phyloP scores from a whole-genome alignment of 2,113 vertebrate species.

The Columba livia region DNA sequence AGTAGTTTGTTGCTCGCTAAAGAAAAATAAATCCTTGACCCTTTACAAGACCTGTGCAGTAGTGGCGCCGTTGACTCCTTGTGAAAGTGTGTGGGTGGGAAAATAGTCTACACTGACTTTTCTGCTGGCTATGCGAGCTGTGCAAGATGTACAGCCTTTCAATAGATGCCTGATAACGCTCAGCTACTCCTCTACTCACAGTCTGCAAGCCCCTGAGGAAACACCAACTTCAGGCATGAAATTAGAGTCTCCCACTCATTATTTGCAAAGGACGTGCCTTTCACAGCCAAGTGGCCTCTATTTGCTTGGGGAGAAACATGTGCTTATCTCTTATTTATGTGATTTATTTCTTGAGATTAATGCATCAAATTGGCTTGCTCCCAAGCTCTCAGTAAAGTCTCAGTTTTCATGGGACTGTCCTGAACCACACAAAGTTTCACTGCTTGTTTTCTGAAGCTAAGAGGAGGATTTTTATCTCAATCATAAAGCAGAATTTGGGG shows the following conservation, averaged over 20 bases:
- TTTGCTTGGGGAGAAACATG: conserved; percentile 9
- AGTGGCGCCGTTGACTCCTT: conserved; percentile 49
- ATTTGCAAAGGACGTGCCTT: conserved; percentile 30
- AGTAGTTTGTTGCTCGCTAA: background rate
- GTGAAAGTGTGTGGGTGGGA: conserved; percentile 59
- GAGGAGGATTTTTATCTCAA: conserved; percentile 11
- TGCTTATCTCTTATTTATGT: conserved; percentile 48
- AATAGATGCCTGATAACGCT: conserved; percentile 24
- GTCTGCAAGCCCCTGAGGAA: conserved; percentile 24
- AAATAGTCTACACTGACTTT: conserved; percentile 22
- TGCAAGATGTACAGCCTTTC: background rate
- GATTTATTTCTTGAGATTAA: conserved; percentile 57
- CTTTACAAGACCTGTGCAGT: conserved; percentile 31
- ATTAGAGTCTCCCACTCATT: conserved; percentile 47
- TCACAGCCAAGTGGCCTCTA: conserved; percentile 66
- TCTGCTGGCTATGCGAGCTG: conserved; percentile 24
- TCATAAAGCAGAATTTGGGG: conserved; percentile 1
- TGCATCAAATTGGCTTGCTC: conserved; percentile 31
- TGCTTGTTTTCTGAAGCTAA: background rate
- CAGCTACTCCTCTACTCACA: conserved; percentile 39
- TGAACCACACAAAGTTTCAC: background rate
- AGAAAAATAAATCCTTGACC: conserved; percentile 64
- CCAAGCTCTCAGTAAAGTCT: conserved; percentile 4
- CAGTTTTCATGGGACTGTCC: conserved; percentile 5
- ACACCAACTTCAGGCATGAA: background rate